A percentile compares a stretch with the other conserved stretches of the same genome.
These are phyloP conservation scores for Lutraria rhynchaena DNA, from an alignment of 1,140 invertebrate genomes.

Conservation along the genomic window DNA sequence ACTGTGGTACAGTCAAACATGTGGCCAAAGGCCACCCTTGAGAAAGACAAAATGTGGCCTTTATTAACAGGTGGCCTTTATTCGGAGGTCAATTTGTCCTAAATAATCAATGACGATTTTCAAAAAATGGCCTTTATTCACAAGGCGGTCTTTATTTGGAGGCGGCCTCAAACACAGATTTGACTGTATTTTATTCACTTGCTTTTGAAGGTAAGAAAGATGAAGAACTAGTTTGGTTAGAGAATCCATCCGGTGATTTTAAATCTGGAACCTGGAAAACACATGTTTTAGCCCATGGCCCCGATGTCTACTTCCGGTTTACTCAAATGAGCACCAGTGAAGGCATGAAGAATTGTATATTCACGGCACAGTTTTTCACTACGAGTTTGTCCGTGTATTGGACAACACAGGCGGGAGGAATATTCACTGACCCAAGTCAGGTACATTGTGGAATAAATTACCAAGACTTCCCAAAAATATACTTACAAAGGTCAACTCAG, in stretches of 20 bases:
- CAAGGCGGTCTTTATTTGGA: too few species aligned
- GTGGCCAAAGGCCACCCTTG: too few species aligned
- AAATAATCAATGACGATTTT: too few species aligned
- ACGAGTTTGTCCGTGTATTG: conserved; percentile 78
- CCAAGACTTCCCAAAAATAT: too few species aligned
- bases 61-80: too few species aligned
- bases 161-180: too few species aligned
- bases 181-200: neutral
- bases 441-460: too few species aligned
- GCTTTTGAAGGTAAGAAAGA: conserved; percentile 64
- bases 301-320: conserved; percentile 79
- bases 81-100: too few species aligned
- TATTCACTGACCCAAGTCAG: conserved; percentile 76
- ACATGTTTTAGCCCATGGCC: conserved; percentile 76
- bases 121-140: too few species aligned
- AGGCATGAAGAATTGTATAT: conserved; percentile 74
- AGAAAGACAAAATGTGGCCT: too few species aligned
- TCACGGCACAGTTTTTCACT: conserved; percentile 79
- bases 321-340: conserved; percentile 71
- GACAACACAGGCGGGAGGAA: conserved; percentile 69
- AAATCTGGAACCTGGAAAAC: conserved; percentile 72
- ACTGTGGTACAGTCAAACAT: too few species aligned
- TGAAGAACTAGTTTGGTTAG: conserved; percentile 79
- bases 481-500: too few species aligned
- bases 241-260: conserved; percentile 74